Conservation (phyloP, 1,140 invertebrate genomes). For the Cydia fagiglandana region DNA sequence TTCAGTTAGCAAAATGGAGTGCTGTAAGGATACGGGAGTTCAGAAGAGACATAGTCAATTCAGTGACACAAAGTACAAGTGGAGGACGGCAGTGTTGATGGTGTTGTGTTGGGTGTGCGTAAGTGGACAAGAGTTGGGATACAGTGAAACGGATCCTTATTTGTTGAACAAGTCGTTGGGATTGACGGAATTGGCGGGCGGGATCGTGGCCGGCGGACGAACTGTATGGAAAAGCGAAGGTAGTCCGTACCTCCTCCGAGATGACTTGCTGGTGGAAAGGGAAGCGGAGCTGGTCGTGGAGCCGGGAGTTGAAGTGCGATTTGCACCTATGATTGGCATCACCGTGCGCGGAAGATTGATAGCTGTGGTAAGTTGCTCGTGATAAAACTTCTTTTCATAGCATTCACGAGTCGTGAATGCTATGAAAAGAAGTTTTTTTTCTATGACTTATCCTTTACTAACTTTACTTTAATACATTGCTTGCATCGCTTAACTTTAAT, state of each 20-base stretch:
- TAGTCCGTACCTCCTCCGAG: constrained; percentile 88
- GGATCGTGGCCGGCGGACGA: constrained; percentile 79
- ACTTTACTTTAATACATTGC: background rate
- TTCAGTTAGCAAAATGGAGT: constrained; percentile 60
- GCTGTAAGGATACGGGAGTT: constrained; percentile 66
- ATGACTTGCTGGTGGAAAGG: constrained; percentile 89
- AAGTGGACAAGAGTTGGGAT: constrained; percentile 57
- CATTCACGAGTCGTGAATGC: no score
- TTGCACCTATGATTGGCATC: constrained; percentile 93
- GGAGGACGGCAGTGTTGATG: constrained; percentile 71
- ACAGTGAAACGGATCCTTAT: constrained; percentile 57
- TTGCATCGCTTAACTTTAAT: background rate
- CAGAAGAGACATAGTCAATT: constrained; percentile 77
- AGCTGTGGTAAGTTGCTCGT: constrained; percentile 87
- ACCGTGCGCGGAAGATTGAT: constrained; percentile 92
- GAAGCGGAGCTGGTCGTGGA: constrained; percentile 89
- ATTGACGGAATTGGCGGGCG: constrained; percentile 82
- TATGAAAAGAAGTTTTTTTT: no score
- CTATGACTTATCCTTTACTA: background rate
- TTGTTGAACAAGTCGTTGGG: constrained; percentile 65
- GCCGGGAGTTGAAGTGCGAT: constrained; percentile 90
- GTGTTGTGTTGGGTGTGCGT: constrained; percentile 51
- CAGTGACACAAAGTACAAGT: constrained; percentile 78
- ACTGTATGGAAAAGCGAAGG: constrained; percentile 79
- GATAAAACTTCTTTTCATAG: no score